A percentile compares a stretch with the other conserved stretches of the same genome.
phyloP scores from a whole-genome alignment of 2,888 invertebrate species.

The Calliphora vomitoria region DNA sequence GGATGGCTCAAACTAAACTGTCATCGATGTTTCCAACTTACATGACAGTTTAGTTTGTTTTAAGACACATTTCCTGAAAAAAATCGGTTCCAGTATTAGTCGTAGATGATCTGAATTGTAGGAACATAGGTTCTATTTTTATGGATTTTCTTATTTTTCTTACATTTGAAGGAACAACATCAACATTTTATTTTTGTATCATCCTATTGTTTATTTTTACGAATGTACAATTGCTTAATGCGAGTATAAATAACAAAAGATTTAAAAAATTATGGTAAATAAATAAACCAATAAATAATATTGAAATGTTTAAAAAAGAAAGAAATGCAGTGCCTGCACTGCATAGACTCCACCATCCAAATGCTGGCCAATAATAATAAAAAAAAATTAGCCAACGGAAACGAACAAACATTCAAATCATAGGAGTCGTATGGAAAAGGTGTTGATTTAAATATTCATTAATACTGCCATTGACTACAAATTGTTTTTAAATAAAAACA shows the following conservation, averaged over 20 bases:
- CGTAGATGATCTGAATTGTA: too few relatives aligned
- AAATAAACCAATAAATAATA: slow-evolving; percentile 70
- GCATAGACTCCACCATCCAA: neutral
- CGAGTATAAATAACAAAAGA: slow-evolving; percentile 44
- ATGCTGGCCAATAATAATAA: slow-evolving; percentile 11
- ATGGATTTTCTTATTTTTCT: neutral
- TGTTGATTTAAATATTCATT: slow-evolving; percentile 54
- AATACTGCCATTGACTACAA: neutral
- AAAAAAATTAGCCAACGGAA: neutral
- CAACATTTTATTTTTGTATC: too few relatives aligned
- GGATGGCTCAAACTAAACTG: too few relatives aligned
- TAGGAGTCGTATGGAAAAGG: neutral
- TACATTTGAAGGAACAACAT: too few relatives aligned
- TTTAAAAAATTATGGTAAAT: slow-evolving; percentile 62
- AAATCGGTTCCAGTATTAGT: too few relatives aligned
- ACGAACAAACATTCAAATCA: neutral
- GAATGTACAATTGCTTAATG: neutral
- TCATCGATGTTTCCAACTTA: too few relatives aligned
- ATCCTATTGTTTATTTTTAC: too few relatives aligned
- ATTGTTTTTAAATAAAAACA: slow-evolving; percentile 43
- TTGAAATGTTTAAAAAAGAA: slow-evolving; percentile 28
- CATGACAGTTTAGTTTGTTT: too few relatives aligned
- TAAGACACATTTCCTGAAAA: too few relatives aligned
- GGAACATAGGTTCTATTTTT: too few relatives aligned
- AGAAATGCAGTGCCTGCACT: neutral